Conservation (phyloP, 2,797 vertebrate species). For the Anguilla marmorata region DNA sequence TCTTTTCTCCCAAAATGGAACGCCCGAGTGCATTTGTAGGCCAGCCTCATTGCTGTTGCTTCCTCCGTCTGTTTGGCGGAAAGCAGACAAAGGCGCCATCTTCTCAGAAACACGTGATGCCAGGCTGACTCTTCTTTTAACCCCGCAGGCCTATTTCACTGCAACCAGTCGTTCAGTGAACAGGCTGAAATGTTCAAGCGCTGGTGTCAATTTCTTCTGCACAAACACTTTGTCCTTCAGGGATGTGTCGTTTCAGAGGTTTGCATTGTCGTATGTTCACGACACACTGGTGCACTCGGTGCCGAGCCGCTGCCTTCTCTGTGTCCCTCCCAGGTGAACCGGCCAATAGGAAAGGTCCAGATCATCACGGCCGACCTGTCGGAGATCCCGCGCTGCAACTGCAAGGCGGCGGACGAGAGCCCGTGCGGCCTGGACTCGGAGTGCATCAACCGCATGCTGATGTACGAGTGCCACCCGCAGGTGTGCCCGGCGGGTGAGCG, state of each 20-base stretch:
- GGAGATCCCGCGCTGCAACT: conserved; percentile 95
- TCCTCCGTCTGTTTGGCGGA: no score
- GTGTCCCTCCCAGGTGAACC: conserved; percentile 78
- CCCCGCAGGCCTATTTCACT: no score
- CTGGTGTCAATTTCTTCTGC: neutral
- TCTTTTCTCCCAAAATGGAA: neutral
- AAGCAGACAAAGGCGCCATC: no score
- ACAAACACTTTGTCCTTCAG: neutral
- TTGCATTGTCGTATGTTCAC: neutral
- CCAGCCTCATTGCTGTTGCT: no score
- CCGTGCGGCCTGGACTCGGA: conserved; percentile 94
- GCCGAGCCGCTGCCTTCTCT: neutral
- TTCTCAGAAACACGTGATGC: neutral
- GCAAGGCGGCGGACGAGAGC: conserved; percentile 90
- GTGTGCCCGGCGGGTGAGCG: conserved; percentile 88
- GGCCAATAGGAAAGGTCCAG: conserved; percentile 91
- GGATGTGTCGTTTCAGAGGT: neutral
- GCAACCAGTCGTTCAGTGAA: neutral
- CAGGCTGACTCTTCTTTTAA: neutral
- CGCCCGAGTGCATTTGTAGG: no score
- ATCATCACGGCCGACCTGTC: conserved; percentile 95
- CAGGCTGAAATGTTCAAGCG: neutral
- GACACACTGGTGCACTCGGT: neutral
- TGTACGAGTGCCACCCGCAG: conserved; percentile 95
- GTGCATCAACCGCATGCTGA: conserved; percentile 97